Conservation (phyloP, 2,113 vertebrate genomes). For the Charadrius vociferus region DNA sequence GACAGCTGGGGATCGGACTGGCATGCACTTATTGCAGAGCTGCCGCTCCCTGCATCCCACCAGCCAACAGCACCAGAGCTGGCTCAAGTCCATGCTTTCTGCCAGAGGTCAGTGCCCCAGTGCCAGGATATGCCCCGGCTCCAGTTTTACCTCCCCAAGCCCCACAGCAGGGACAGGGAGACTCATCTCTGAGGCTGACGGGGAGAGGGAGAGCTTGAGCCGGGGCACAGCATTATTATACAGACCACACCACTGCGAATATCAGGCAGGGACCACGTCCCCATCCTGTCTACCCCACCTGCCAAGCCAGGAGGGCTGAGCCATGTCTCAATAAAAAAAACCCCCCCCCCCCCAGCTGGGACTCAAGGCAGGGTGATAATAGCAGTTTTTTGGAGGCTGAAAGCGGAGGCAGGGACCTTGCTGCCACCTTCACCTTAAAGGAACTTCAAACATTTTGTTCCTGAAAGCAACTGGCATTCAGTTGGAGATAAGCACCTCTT, state of each 20-base stretch:
- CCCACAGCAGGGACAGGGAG: neutral
- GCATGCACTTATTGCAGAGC: neutral
- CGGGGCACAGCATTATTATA: neutral
- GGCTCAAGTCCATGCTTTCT: neutral
- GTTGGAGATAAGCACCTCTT: too few species aligned
- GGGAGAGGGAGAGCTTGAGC: neutral
- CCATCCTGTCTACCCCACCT: neutral
- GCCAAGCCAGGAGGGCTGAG: neutral
- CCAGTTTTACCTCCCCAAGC: neutral
- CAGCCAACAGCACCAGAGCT: constrained; percentile 14
- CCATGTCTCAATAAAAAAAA: constrained; percentile 45
- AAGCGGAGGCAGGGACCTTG: too few species aligned
- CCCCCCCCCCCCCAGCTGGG: neutral
- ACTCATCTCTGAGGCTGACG: neutral
- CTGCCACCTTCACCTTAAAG: too few species aligned
- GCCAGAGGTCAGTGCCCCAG: neutral
- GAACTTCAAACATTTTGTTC: too few species aligned
- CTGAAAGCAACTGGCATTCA: too few species aligned
- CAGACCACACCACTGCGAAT: neutral
- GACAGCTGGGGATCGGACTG: rapidly evolving
- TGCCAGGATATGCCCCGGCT: neutral
- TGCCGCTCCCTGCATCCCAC: neutral
- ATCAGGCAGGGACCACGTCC: neutral
- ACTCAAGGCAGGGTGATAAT: too few species aligned
- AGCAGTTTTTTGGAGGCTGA: too few species aligned